These are phyloP conservation scores for Cettia cetti DNA, from an alignment of 2,113 vertebrate genomes.

Conservation along the genomic window DNA sequence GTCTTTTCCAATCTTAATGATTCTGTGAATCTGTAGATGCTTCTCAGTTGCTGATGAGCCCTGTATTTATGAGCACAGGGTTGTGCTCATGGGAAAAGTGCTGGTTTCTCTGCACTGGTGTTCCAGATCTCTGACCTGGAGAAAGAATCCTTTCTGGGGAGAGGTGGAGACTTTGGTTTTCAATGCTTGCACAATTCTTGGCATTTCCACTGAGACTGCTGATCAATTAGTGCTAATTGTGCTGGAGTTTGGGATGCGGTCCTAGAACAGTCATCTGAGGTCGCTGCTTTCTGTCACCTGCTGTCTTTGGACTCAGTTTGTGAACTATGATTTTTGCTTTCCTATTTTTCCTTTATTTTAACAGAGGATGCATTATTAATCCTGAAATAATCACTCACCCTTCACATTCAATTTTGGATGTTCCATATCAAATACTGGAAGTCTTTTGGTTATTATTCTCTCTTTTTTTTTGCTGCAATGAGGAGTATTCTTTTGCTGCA, in stretches of 20 bases:
- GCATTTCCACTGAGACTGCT: background rate
- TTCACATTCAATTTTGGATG: background rate
- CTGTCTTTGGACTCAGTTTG: background rate
- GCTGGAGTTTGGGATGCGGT: slow-evolving; percentile 12
- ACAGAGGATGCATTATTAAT: background rate
- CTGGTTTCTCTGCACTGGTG: background rate
- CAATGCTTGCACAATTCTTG: background rate
- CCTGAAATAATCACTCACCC: background rate
- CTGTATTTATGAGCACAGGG: background rate
- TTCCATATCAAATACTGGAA: background rate
- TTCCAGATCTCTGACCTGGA: background rate
- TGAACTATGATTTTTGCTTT: background rate
- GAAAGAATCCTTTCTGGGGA: background rate
- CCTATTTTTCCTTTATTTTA: background rate
- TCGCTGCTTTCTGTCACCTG: background rate
- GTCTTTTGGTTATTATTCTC: background rate
- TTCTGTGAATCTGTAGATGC: background rate
- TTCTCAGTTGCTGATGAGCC: background rate
- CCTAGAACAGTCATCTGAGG: slow-evolving; percentile 57
- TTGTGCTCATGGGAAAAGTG: background rate
- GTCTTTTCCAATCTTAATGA: background rate
- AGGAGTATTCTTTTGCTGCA: background rate
- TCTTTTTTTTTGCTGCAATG: background rate
- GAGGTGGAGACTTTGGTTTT: background rate
- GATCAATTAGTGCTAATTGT: slow-evolving; percentile 58